These are phyloP conservation scores for Stomatorhinus walkeri DNA, from an alignment of 2,797 vertebrate genomes.

Conservation along the genomic window DNA sequence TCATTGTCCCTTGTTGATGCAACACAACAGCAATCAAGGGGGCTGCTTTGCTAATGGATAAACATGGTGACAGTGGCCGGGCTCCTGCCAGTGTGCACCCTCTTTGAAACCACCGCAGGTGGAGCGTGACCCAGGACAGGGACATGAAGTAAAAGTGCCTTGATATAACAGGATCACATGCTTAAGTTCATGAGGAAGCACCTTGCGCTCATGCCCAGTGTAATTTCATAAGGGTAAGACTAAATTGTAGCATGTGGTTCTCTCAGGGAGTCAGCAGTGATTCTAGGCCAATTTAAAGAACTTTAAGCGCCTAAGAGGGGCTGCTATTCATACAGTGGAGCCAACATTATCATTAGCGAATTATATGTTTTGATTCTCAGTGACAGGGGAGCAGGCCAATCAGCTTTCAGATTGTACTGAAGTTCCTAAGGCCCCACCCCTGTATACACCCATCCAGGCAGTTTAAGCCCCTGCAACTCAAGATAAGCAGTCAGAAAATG, in stretches of 20 bases:
- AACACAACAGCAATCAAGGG: slow-evolving; percentile 5
- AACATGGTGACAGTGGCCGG: neutral
- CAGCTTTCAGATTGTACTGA: neutral
- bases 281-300: neutral
- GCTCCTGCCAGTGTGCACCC: neutral
- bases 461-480: neutral
- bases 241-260: neutral
- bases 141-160: neutral
- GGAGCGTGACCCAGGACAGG: neutral
- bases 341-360: neutral
- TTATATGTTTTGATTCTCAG: neutral
- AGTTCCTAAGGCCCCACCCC: neutral
- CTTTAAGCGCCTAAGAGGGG: neutral
- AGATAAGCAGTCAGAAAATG: neutral
- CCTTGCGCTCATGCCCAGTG: neutral
- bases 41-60: neutral
- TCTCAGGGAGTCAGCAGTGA: neutral
- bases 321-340: neutral
- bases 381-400: neutral
- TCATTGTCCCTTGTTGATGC: slow-evolving; percentile 18
- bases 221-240: neutral
- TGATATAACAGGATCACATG: neutral
- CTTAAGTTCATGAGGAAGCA: neutral
- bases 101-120: neutral
- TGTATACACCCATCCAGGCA: neutral